Conservation (phyloP, 2,113 vertebrate species). For the Isurus oxyrinchus region DNA sequence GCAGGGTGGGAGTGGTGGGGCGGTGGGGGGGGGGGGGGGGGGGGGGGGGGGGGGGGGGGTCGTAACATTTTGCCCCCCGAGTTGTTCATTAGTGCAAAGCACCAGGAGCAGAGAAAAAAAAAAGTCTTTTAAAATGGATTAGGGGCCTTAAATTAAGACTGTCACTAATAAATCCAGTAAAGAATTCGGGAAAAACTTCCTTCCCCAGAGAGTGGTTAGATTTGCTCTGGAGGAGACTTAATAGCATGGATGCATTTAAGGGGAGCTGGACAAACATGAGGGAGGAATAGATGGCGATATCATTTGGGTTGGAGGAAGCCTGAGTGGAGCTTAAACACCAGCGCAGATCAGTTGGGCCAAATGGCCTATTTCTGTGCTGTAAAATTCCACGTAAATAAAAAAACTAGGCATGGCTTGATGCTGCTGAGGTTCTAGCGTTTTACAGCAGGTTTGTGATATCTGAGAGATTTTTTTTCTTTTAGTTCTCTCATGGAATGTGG, state of each 20-base stretch:
- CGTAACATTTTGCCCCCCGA: too few species aligned
- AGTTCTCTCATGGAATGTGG: too few species aligned
- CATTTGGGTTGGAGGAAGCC: not conserved
- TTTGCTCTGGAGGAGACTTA: too few species aligned
- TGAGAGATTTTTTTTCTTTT: not conserved
- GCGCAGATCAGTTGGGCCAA: not conserved
- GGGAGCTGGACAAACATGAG: not conserved
- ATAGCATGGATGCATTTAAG: not conserved
- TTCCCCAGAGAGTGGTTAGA: not conserved
- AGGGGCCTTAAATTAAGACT: too few species aligned
- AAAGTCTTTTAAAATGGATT: too few species aligned
- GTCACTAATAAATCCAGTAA: not conserved
- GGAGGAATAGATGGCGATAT: not conserved
- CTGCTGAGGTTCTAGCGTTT: not conserved
- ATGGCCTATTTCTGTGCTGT: not conserved
- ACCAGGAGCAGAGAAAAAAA: too few species aligned
- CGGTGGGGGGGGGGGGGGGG: too few species aligned
- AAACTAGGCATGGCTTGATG: not conserved
- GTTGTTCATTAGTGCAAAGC: too few species aligned
- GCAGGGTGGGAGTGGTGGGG: too few species aligned
- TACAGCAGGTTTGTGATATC: not conserved
- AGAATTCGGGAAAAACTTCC: not conserved
- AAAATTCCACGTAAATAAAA: not conserved
- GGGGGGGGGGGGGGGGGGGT: too few species aligned
- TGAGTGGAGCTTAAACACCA: not conserved